Base-by-base conservation (phyloP, 53 echinoderm and acorn worm genomes). In the Zoroaster sp. region DNA sequence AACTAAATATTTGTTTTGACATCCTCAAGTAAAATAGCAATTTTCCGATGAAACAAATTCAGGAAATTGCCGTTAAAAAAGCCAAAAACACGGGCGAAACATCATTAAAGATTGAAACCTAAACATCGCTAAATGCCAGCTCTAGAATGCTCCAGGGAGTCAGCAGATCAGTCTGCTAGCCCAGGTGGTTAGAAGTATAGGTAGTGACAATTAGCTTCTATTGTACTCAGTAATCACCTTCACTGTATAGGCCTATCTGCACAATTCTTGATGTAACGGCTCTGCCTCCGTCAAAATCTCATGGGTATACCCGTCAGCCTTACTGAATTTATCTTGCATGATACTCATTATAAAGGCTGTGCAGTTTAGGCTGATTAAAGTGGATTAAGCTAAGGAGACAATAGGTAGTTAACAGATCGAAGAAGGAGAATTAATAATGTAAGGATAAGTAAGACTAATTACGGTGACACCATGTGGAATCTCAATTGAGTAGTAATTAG, bases 231-330 rank as follows among this genome's bases (percentile, higher is more conserved):
- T 28, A 25, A 23, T 74, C 74, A 23, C 74, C 43, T 25, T 42
- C 28, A 41, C 74, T 30, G 28, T 20, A 13, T 65, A 65, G 25
- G 23, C 25, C 31, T 65, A 4, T 4, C 37, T 18, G 20, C n/a
- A 10, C 41, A 11, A 9, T 28, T 45, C 73, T 73, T 28, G 73
- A 42, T 9, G 38, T 40, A 20, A 42, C 18, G 30, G 23, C 40
- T 9, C 43, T 28, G 18, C 74, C 28, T 43, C 39, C 41, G 4
- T 65, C 12, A 23, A 23, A 63, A 37, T 76, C 80, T 54, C 78
- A 34, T 23, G 65, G 65, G 80, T 80, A 39, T 80, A 63, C 8
- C 51, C 53, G 78, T 78, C 78, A 78, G 54, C 17, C n/a, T 51
- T 17, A 35, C 36, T 34, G n/a, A 4, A 14, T 25, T 51, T 51